Percentiles rank a stretch among this genome's conserved stretches.
These are phyloP conservation scores for Apostichopus leukothele DNA, from an alignment of 53 echinoderm and acorn worm genomes.

Conservation along the genomic window DNA sequence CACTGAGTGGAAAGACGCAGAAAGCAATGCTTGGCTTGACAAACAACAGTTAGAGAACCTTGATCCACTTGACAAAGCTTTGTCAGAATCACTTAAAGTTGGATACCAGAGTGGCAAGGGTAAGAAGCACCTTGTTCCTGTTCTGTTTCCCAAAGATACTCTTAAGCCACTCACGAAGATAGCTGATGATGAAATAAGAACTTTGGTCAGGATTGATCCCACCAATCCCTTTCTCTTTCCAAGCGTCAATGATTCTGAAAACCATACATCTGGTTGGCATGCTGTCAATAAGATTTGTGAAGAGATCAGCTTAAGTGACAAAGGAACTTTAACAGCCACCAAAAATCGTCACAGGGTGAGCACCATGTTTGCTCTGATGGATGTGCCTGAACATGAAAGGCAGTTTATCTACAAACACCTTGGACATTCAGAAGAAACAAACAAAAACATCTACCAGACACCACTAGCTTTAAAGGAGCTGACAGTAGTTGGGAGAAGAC, in stretches of 20 bases:
- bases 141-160: conserved; percentile 29
- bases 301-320: not conserved
- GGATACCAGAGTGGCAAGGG: no score
- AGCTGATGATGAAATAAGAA: not conserved
- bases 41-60: no score
- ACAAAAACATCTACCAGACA: conserved; percentile 59
- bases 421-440: conserved; percentile 67
- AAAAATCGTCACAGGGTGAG: conserved; percentile 9
- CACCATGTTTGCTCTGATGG: conserved; percentile 56
- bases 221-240: conserved; percentile 17
- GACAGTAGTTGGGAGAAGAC: conserved; percentile 61
- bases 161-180: not conserved
- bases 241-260: not conserved
- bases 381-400: conserved; percentile 59
- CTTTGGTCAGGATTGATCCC: no score
- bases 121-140: conserved; percentile 30
- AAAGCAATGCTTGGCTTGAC: not conserved
- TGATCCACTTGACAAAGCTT: no score
- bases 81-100: no score
- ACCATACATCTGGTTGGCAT: conserved; percentile 29
- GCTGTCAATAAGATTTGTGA: conserved; percentile 19
- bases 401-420: conserved; percentile 69
- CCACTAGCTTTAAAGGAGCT: conserved; percentile 69
- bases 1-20: conserved; percentile 39
- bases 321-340: conserved; percentile 2